Base-by-base conservation (phyloP, 2,797 vertebrate genomes). In the Cynopterus sphinx region DNA sequence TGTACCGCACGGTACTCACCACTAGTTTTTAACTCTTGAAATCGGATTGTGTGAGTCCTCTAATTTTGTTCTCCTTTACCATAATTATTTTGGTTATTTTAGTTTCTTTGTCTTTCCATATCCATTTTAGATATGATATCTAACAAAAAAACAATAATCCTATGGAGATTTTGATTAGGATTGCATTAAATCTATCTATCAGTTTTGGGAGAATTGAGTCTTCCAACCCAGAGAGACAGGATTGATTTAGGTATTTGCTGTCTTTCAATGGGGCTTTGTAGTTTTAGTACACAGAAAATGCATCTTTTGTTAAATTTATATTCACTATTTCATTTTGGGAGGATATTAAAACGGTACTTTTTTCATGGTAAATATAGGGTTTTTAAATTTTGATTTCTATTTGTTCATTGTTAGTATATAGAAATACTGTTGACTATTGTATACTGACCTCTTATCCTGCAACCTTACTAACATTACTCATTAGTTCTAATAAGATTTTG, bases 391-490 rank as follows among this genome's bases (percentile, higher is more conserved):
- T 78, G 5, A 41, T 31, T 95, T 87, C 51, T 26, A 41, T 43
- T 73, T 90, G 31, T 59, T 84, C 39, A 70, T n/a, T 93, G n/a
- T 94, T 79, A 24, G 3, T 41, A 51, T 68, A 55, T 15, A 75
- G 36, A 91, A 90, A 41, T 57, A 68, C 9, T 68, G 51, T 49
- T 77, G 19, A 87, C 87, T 79, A 86, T 74, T 92, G 24, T 39
- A 90, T 79, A 63, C 53, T 46, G 36, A 93, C n/a, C 4, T 75
- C 53, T 19, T 41, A 53, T 78, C 17, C 63, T 90, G n/a, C 82
- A 88, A 59, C 1, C 61, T 92, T 85, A 82, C 19, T 77, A 93
- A 96, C 83, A 94, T 94, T 78, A 87, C n/a, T 79, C 85, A 71
- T 73, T 70, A 61, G 43, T 93, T 90, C 53, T 95, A 61, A 13